These are phyloP conservation scores for Actinia tenebrosa DNA, from an alignment of 64 coral and sea anemone genomes.

Conservation along the genomic window DNA sequence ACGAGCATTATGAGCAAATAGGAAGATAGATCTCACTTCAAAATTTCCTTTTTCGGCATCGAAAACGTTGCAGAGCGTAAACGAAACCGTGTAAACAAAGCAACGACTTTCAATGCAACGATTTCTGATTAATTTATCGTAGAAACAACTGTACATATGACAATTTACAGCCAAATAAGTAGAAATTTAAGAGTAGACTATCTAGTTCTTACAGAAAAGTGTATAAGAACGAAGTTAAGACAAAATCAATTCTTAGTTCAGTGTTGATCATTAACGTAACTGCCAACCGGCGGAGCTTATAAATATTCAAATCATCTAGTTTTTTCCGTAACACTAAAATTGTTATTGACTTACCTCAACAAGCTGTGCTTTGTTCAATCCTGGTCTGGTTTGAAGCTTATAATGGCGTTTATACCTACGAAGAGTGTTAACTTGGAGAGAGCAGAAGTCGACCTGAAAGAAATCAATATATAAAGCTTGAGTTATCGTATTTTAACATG, in stretches of 20 bases:
- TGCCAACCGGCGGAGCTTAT: neutral
- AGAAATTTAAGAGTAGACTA: neutral
- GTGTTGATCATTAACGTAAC: neutral
- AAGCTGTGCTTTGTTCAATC: constrained; percentile 95
- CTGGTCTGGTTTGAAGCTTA: constrained; percentile 90
- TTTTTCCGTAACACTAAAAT: neutral
- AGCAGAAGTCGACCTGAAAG: constrained; percentile 86
- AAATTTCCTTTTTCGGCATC: neutral
- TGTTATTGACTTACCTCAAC: constrained; percentile 77
- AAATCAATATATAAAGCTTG: neutral
- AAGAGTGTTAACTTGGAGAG: constrained; percentile 90
- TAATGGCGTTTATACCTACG: constrained; percentile 97
- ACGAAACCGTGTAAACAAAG: neutral
- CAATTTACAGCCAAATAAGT: neutral
- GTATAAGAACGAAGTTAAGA: neutral
- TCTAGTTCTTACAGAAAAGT: neutral
- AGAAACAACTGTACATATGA: neutral
- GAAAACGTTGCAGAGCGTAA: neutral
- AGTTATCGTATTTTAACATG: neutral
- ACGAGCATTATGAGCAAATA: neutral
- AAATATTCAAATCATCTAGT: neutral
- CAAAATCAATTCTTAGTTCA: neutral
- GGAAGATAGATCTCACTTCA: neutral
- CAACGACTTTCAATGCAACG: neutral
- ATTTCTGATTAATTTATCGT: neutral